Evolutionary conservation across 2,888 invertebrate genomes (phyloP).

Genomic region (Lucinisca nassula): DNA sequence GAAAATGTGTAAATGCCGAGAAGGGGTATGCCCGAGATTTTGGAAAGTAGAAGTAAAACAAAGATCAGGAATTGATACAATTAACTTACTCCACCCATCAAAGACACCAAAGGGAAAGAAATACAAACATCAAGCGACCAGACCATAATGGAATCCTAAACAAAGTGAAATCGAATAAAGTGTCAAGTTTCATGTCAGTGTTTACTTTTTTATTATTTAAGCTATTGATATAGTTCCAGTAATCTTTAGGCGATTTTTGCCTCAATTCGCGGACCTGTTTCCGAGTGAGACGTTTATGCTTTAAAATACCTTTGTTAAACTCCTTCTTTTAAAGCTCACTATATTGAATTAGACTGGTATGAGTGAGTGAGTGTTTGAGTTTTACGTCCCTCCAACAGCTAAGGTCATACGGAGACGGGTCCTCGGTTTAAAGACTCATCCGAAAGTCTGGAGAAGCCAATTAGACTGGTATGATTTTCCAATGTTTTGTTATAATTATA

Average conservation of each 20-base stretch:
- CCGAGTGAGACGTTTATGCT: neutral
- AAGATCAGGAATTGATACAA: no score
- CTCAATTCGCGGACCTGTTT: neutral
- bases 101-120: no score
- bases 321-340: neutral
- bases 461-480: no score
- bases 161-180: neutral
- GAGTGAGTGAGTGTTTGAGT: no score
- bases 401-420: no score
- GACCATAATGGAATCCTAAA: neutral
- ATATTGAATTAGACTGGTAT: neutral
- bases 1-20: no score
- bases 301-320: neutral
- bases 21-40: neutral
- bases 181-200: neutral
- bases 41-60: no score
- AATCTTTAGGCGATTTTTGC: neutral
- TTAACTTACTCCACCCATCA: no score
- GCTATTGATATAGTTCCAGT: neutral
- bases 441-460: no score
- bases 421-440: no score
- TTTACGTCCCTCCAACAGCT: no score
- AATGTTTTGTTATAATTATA: neutral
- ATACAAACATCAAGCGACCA: no score
- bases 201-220: neutral